phyloP scores from a whole-genome alignment of 92 coral and sea anemone species.

The Paramuricea clavata region DNA sequence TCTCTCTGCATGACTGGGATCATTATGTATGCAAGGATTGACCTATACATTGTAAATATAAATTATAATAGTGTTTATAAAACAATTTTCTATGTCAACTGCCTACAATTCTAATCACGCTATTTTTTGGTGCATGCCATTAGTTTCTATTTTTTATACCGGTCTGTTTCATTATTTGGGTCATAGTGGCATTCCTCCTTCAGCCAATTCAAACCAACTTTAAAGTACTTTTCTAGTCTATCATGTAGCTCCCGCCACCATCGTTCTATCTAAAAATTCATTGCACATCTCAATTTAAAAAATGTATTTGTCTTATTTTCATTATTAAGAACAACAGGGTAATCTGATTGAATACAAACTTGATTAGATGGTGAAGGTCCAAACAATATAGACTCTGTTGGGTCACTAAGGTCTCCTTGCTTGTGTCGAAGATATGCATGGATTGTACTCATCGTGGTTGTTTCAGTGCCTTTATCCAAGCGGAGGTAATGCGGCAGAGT shows the following conservation, averaged over 20 bases:
- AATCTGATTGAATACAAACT: neutral
- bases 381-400: neutral
- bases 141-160: neutral
- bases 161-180: neutral
- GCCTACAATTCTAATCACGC: no score
- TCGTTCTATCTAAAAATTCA: neutral
- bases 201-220: neutral
- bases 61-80: neutral
- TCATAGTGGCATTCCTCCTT: neutral
- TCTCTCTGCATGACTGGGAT: neutral
- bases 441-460: neutral
- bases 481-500: neutral
- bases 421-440: neutral
- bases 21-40: neutral
- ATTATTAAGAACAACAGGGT: neutral
- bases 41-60: neutral
- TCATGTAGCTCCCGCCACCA: slow-evolving; percentile 15
- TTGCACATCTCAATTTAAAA: neutral
- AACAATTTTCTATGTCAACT: neutral
- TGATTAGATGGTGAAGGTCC: no score
- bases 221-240: neutral
- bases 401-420: neutral
- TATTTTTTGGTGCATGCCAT: no score
- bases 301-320: neutral
- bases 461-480: slow-evolving; percentile 19